Evolutionary conservation across 2,113 vertebrate species (phyloP), one percentile per base, ranked within the genome.

Genomic region (Eolophus roseicapilla): DNA sequence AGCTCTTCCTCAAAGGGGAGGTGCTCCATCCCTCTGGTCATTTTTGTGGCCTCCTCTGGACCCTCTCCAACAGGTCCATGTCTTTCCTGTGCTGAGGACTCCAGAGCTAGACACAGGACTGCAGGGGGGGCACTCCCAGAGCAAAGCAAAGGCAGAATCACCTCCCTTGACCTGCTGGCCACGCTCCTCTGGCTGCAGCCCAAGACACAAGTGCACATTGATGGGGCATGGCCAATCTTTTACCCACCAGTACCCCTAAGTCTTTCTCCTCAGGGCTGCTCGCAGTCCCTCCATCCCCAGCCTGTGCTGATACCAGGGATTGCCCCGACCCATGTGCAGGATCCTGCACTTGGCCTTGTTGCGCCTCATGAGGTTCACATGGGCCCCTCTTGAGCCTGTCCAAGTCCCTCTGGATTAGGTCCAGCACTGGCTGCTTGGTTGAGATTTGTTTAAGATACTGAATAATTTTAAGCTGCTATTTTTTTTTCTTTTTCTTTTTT

Each of bases 401-500:
- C 21, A 59, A 9, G 57, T 59, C 57, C 21, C 33, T 35, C 33
- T 59, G 57, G 14, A 16, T 31, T 33, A 37, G 19, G 12, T 62
- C 43, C 55, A 12, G 17, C 15, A 35, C 2, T 81, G 63, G 17
- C 50, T 89, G 23, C 55, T 67, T 49, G 53, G 17, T 6, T 73
- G 20, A 12, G 35, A n/a, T 15, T 76, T 88, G 5, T 81, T 81
- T 80, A 71, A 64, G 39, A 24, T 15, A 20, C 17, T 17, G 3
- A 43, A 63, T 35, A 53, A 49, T 63, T 69, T 49, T 33, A 63
- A 50, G 17, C 21, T 46, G 12, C 13, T 23, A 2, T 27, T 20
- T 71, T 21, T 3, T 8, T 19, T 3, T 17, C 3, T 31, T 21
- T 28, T 3, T 7, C 4, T 4, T 2, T 18, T 33, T 43, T 28